phyloP scores from a whole-genome alignment of 1,140 invertebrate species.

The Formica selysi region DNA sequence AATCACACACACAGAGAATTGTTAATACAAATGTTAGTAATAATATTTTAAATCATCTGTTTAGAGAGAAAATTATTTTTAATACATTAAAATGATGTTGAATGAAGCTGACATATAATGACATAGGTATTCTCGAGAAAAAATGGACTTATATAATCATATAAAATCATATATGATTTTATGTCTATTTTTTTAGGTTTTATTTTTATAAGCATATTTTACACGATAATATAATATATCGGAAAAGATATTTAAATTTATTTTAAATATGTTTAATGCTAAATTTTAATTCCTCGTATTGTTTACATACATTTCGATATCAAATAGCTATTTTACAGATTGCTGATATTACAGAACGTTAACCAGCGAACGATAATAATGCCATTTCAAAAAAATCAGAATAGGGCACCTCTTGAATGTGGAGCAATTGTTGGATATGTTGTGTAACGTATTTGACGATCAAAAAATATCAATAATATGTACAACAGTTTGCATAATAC shows the following conservation, averaged over 20 bases:
- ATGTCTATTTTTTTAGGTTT: too few relatives aligned
- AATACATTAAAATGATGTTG: background rate
- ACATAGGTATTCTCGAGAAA: too few relatives aligned
- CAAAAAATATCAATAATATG: background rate
- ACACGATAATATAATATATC: too few relatives aligned
- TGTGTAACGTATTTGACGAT: background rate
- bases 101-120: too few relatives aligned
- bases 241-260: too few relatives aligned
- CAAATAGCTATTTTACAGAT: background rate
- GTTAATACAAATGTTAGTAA: background rate
- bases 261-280: background rate
- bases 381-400: background rate
- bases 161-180: too few relatives aligned
- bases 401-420: background rate
- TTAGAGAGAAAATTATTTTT: background rate
- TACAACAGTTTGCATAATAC: background rate
- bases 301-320: background rate
- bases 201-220: too few relatives aligned
- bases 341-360: conserved; percentile 23
- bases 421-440: background rate
- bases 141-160: too few relatives aligned
- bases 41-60: background rate
- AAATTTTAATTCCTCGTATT: background rate
- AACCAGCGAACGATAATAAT: conserved; percentile 22
- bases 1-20: background rate